Base-by-base conservation (phyloP, 2,113 vertebrate species). In the Prietella phreatophila region DNA sequence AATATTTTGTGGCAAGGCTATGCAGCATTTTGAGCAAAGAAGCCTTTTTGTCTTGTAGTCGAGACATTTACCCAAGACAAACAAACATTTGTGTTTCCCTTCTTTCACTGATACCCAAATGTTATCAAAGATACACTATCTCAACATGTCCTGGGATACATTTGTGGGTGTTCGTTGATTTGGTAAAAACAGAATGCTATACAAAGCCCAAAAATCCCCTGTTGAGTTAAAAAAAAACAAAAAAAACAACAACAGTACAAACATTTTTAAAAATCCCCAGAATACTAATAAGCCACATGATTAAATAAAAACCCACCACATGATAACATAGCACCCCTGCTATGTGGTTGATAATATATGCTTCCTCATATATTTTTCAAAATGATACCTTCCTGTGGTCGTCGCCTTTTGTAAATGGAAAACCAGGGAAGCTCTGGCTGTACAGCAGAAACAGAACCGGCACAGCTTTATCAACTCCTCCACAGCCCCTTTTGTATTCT, bases 111-210 rank as follows among this genome's bases (percentile, higher is more conserved):
- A 47, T 61, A 71, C 36, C 1, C 20, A 30, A 87, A 47, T 83
- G 56, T n/a, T 84, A 73, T 69, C 56, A 84, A 84, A 53, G 83
- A 20, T 50, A 71, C 69, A 85, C 27, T 61, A 76, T 76, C 14
- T 75, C 22, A 22, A 69, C 56, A 61, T 82, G 56, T 56, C n/a
- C 56, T 33, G 65, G 27, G 60, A 79, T 6, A 84, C 30, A 5
- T 36, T 53, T 56, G 5, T 65, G 47, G 86, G 91, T 92, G 92
- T 91, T 61, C 85, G 88, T 93, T 91, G 93, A 89, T 91, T 90
- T 91, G 86, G 86, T 84, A 60, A 89, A 92, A 93, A 89, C 91
- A 91, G 92, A 95, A 95, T 91, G 83, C 91, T 91, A 95, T 93
- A 91, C 88, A 71, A 84, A 87, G 65, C 92, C 84, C 19, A 10